Conservation (phyloP, 53 echinoderm and acorn worm genomes). For the Stichopus horrens region DNA sequence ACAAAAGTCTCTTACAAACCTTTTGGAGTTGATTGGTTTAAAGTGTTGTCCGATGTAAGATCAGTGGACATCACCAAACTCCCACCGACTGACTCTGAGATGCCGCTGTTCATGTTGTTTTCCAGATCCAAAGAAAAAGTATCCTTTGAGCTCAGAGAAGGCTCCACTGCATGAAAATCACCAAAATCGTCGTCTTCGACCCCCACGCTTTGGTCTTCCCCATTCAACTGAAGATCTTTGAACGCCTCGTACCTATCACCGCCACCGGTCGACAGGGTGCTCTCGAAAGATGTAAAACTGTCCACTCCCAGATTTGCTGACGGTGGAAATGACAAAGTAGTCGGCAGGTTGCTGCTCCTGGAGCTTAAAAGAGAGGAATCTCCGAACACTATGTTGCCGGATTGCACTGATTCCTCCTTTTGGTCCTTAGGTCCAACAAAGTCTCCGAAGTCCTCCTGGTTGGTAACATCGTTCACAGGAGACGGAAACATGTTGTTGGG, state of each 20-base stretch:
- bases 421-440: not conserved
- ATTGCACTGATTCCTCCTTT: not conserved
- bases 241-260: constrained; percentile 22
- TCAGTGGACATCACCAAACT: not conserved
- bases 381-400: not conserved
- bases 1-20: not conserved
- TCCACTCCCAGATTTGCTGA: not conserved
- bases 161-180: constrained; percentile 27
- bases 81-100: not conserved
- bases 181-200: constrained; percentile 25
- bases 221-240: not conserved
- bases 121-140: not conserved
- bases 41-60: not conserved
- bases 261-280: not conserved
- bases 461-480: not conserved
- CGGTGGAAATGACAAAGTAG: not conserved
- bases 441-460: not conserved
- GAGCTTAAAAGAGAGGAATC: not conserved
- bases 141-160: not conserved
- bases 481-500: not conserved
- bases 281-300: not conserved
- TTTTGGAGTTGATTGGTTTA: not conserved
- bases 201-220: not conserved
- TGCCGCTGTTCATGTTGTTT: not conserved
- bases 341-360: not conserved